phyloP scores from a whole-genome alignment of 2,113 vertebrate species.

The Ovis aries region ARS-UI_Ramb_v3.0 NC_056061.1:87196501-87197000 shows the following conservation, averaged over 20 bases:
- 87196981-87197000: background rate
- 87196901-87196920: background rate
- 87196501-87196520: background rate
- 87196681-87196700: rapidly evolving
- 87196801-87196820: background rate
- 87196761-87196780: background rate
- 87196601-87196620: background rate
- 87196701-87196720: no score
- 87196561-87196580: rapidly evolving
- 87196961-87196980: background rate
- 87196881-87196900: rapidly evolving
- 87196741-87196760: background rate
- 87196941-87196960: no score
- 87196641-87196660: background rate
- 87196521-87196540: background rate
- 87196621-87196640: no score
- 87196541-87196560: rapidly evolving
- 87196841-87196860: rapidly evolving
- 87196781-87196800: background rate
- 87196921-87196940: background rate
- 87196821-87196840: rapidly evolving
- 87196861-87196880: no score
- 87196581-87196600: no score
- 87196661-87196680: background rate
- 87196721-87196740: background rate